Base-by-base conservation (phyloP, 1,140 invertebrate genomes). In the Andricus grossulariae region DNA sequence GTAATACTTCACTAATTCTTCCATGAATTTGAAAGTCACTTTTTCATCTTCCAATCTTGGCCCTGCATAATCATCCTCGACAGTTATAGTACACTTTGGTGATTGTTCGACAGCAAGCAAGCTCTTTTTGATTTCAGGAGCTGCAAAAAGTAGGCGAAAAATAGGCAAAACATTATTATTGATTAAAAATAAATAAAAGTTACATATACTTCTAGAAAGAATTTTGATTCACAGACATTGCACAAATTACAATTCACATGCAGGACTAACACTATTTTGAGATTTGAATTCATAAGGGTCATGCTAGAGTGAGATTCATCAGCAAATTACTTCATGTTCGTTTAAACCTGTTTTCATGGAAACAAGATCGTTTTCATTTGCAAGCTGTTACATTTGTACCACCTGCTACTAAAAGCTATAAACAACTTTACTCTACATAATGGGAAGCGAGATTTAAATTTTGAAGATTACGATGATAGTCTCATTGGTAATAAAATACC, bases 31-130 rank as follows among this genome's bases (percentile, higher is more conserved):
- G 52, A 95, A 83, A 0, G 97, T 98, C 0, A 99, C 96, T 92
- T 96, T 96, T 25, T 95, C 96, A 91, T 98, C 94, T 86, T 97
- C 97, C 79, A 99, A 91, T 82, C 94, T 93, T 79, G 99, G 99
- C 57, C 99, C 99, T 66, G 92, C 93, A 87, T 99, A 99, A 87
- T 97, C 96, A 88, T 97, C 96, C 92, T 99, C 98, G 87, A 99
- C 97, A 55, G 94, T 97, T 98, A 83, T 32, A 92, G 91, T 83
- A 82, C 80, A 82, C 39, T 45, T 45, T 8, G 39, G 39, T 1
- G 2, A 45, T 45, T 45, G 0, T 45, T 45, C 39, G 7, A 2
- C 39, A 45, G 10, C 39, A 11, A 45, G 6, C 39, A 11, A 45
- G 8, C 39, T 45, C 10, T 10, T 45, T 45, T 45, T 45, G 10